phyloP scores from a whole-genome alignment of 2,797 vertebrate species.

The Danio choprae region DNA sequence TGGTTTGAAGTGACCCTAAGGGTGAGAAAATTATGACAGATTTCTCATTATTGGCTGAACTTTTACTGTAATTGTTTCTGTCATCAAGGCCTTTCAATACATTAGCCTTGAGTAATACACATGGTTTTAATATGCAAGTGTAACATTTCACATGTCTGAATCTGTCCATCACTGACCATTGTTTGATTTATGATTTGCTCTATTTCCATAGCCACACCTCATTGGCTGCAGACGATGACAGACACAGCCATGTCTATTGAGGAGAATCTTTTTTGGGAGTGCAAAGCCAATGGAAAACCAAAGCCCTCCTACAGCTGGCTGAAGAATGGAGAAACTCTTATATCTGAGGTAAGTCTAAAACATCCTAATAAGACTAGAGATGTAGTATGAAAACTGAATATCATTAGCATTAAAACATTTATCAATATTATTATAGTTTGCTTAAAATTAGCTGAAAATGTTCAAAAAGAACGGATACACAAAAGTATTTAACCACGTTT shows the following conservation, averaged over 20 bases:
- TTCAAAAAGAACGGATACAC: no score
- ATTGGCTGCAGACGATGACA: slow-evolving; percentile 89
- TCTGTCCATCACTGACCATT: neutral
- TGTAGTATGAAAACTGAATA: no score
- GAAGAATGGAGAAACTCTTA: slow-evolving; percentile 86
- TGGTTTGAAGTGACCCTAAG: neutral
- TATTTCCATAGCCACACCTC: slow-evolving; percentile 86
- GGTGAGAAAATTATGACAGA: neutral
- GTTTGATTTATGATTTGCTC: slow-evolving; percentile 50
- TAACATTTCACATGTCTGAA: neutral
- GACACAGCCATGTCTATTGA: slow-evolving; percentile 85
- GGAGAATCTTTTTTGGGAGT: slow-evolving; percentile 90
- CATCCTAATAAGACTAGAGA: neutral
- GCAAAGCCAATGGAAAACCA: slow-evolving; percentile 91
- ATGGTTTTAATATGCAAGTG: slow-evolving; percentile 15
- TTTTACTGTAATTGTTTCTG: slow-evolving; percentile 23
- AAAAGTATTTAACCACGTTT: no score
- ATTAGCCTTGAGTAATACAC: slow-evolving; percentile 15
- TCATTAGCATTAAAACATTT: no score
- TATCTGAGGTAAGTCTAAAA: slow-evolving; percentile 80
- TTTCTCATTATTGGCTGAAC: slow-evolving; percentile 10
- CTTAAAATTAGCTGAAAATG: no score
- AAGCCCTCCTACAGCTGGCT: slow-evolving; percentile 94
- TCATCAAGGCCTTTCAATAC: slow-evolving; percentile 16
- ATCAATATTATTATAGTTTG: no score